Percentiles rank a stretch among this genome's conserved stretches.
These are phyloP conservation scores for Paradisaea rubra DNA, from an alignment of 2,113 vertebrate genomes.

Conservation along the genomic window DNA sequence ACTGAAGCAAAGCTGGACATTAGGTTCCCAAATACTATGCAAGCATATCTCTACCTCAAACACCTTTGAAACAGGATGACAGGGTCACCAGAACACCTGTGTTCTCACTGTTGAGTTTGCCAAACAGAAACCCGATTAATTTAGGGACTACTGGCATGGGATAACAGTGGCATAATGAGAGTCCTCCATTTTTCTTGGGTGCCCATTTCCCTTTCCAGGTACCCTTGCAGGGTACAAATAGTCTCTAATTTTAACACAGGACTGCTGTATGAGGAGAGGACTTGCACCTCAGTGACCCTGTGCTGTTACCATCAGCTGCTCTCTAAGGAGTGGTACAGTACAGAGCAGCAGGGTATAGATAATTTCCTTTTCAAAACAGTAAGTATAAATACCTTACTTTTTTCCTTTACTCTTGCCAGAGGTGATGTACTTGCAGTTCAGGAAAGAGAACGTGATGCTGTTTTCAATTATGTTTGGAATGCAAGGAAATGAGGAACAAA, in stretches of 20 bases:
- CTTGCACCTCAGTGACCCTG: neutral
- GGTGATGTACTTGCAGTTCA: neutral
- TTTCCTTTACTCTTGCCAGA: neutral
- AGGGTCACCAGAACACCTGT: neutral
- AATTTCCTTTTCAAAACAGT: neutral
- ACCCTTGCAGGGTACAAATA: neutral
- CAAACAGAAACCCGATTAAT: neutral
- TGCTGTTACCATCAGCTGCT: neutral
- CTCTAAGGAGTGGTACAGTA: neutral
- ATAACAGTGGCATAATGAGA: neutral
- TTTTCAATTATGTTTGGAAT: neutral
- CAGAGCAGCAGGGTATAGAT: neutral
- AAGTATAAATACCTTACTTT: neutral
- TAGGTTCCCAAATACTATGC: neutral
- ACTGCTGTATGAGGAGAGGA: accelerated
- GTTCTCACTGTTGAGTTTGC: neutral
- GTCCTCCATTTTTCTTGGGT: neutral
- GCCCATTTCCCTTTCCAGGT: neutral
- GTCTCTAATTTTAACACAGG: neutral
- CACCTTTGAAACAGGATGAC: neutral
- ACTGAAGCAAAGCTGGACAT: neutral
- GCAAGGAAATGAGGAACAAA: neutral
- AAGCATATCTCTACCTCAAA: neutral
- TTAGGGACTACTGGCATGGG: neutral
- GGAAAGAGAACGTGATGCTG: neutral